phyloP scores from a whole-genome alignment of 2,888 invertebrate genomes.

The Eristalis pertinax region DNA sequence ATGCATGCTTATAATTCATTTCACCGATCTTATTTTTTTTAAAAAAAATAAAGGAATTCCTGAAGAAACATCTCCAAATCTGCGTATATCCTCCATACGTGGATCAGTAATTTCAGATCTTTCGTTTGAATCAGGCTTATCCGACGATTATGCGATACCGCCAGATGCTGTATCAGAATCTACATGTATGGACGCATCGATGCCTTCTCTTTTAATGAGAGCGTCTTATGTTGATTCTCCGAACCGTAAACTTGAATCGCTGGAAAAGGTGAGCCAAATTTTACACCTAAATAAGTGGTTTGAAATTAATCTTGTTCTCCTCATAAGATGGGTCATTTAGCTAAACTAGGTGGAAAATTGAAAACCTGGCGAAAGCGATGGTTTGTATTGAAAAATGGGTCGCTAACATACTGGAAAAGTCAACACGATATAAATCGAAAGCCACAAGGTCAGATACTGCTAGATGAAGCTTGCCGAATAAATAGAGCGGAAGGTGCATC shows the following conservation, averaged over 20 bases:
- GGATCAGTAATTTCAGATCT: conserved; percentile 87
- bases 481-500: conserved; percentile 96
- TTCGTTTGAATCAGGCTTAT: conserved; percentile 95
- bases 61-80: conserved; percentile 71
- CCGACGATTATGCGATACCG: conserved; percentile 97
- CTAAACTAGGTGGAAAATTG: conserved; percentile 95
- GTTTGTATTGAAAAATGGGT: conserved; percentile 97
- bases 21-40: too few relatives aligned
- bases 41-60: conserved; percentile 48
- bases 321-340: conserved; percentile 87
- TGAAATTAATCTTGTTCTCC: background rate
- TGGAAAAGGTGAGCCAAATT: conserved; percentile 87
- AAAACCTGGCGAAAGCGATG: conserved; percentile 98
- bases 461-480: conserved; percentile 96
- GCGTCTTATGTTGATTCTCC: conserved; percentile 84
- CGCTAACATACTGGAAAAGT: conserved; percentile 96
- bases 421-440: conserved; percentile 93
- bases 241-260: conserved; percentile 86
- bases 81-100: conserved; percentile 78
- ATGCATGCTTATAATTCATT: too few relatives aligned
- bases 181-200: conserved; percentile 89
- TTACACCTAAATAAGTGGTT: background rate
- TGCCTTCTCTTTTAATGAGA: conserved; percentile 85
- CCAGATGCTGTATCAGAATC: conserved; percentile 95
- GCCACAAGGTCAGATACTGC: conserved; percentile 94